Evolutionary conservation across 1,140 invertebrate species (phyloP).

Genomic region (Drosophila mayri): DNA sequence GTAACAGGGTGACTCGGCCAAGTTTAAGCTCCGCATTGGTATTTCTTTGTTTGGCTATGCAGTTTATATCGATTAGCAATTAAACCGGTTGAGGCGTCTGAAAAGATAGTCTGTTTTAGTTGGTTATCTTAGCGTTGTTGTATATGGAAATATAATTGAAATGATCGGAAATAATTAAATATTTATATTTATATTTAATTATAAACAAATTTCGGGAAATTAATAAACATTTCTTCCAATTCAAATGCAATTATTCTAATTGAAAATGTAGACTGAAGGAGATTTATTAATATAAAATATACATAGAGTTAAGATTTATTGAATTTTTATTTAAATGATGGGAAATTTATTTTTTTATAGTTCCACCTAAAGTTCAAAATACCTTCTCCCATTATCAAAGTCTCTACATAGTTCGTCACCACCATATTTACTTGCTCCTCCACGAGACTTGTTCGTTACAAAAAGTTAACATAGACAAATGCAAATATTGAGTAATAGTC

Average conservation of each 20-base stretch:
- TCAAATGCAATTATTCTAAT: too few species aligned
- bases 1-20: conserved; percentile 45
- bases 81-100: conserved; percentile 15
- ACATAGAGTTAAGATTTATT: too few species aligned
- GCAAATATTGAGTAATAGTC: conserved; percentile 28
- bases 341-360: neutral
- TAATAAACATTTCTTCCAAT: too few species aligned
- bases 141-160: too few species aligned
- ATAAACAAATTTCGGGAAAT: neutral
- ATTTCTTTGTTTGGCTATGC: conserved; percentile 26
- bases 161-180: neutral
- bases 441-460: neutral
- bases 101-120: neutral
- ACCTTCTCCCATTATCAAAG: conserved; percentile 2
- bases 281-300: too few species aligned
- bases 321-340: too few species aligned
- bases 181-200: neutral
- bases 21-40: conserved; percentile 6
- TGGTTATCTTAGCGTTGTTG: neutral
- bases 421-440: neutral
- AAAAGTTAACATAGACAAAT: conserved; percentile 17
- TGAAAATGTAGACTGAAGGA: too few species aligned
- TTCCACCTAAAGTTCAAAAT: conserved; percentile 7
- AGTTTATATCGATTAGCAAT: conserved; percentile 20
- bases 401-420: neutral